Conservation (phyloP, 2,888 invertebrate species). For the Rotaria sp. region DNA sequence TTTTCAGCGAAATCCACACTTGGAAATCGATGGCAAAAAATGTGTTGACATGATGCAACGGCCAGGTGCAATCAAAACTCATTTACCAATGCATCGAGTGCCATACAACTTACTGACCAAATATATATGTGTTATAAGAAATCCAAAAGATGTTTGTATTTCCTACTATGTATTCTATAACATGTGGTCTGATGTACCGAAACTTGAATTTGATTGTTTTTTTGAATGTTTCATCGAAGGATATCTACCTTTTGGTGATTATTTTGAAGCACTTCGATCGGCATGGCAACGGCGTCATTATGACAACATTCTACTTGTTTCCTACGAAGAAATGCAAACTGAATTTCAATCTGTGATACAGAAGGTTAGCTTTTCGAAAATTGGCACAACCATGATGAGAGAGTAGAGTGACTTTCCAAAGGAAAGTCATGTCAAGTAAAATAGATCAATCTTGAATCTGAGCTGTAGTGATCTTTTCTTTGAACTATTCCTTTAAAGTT, state of each 20-base stretch:
- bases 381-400: too few relatives aligned
- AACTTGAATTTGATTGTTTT: background rate
- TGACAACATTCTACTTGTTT: background rate
- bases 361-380: background rate
- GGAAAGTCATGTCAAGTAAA: too few relatives aligned
- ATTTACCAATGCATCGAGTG: constrained; percentile 26
- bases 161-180: constrained; percentile 13
- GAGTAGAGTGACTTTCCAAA: too few relatives aligned
- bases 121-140: constrained; percentile 36
- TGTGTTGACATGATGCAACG: background rate
- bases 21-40: background rate
- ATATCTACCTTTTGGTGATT: background rate
- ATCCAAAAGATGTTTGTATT: constrained; percentile 32
- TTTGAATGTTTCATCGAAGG: background rate
- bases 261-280: background rate
- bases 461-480: background rate
- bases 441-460: background rate
- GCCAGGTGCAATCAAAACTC: constrained; percentile 32
- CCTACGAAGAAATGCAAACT: background rate
- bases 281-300: background rate
- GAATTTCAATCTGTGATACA: background rate
- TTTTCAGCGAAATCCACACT: constrained; percentile 27
- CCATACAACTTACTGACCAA: constrained; percentile 13
- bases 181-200: background rate
- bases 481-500: too few relatives aligned